Base-by-base conservation (phyloP, 2,888 invertebrate genomes). In the Neoscelio sp. region DNA sequence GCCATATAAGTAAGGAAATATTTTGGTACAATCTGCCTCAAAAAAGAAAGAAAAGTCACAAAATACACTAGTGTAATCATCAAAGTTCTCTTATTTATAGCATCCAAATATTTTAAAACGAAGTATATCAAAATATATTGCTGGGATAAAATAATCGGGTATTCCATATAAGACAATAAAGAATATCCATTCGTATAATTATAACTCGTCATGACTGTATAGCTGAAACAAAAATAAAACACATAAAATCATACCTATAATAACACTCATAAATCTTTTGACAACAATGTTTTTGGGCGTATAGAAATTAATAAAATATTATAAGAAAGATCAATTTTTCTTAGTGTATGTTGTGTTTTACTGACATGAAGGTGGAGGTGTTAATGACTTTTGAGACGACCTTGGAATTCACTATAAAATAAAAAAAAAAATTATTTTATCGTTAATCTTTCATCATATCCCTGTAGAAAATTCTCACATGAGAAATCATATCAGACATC, bases 121-220 rank as follows among this genome's bases (percentile, higher is more conserved):
- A 94, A 92, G 86, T 92, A 94, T 81, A 96, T 93, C 77, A 97
- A 91, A 5, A 95, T 91, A 80, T 95, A 93, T 84, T 96, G 94
- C 91, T 97, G 96, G 1, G 94, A 54, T 68, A 97, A 89, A 81
- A 97, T 94, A 42, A 96, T 94, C 0, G 96, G 96, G 89, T 97
- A 97, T 87, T 97, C 97, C 92, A 97, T 90, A 85, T 96, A 97
- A 0, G 96, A 95, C 81, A 96, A 91, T 6, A 95, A 82, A 7
- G 94, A 93, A 88, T 97, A 96, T 7, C 92, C 92, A 87, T 95
- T 95, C 23, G 93, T 93, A 83, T 92, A 95, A 89, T 96, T 97
- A 90, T 97, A 97, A 18, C 95, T 93, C 64, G 95, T 93, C 92
- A 95, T 95, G 80, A 96, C 94, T 1, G 96, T 94, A 85, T 96